Percentiles rank a stretch among this genome's conserved stretches.
Evolutionary conservation across 2,113 vertebrate species (phyloP).

Genomic region (Corynorhinus townsendii): DNA sequence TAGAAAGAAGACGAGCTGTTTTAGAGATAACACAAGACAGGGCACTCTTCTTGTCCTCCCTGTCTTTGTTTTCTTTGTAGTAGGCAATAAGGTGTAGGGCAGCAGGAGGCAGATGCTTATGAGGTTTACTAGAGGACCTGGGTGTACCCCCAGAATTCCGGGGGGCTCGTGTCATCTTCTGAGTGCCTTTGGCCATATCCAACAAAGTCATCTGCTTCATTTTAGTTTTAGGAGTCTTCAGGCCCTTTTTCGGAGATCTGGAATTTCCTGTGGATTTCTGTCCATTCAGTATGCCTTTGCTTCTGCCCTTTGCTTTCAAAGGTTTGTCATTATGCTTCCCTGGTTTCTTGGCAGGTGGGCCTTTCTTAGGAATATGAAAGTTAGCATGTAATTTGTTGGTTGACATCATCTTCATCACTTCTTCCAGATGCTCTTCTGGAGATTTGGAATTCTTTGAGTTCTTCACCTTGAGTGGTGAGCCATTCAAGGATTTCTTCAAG

Average conservation of each 20-base stretch:
- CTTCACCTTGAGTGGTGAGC: conserved; percentile 92
- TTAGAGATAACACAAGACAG: conserved; percentile 93
- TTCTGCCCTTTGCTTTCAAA: conserved; percentile 82
- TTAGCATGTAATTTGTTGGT: conserved; percentile 78
- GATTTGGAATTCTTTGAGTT: conserved; percentile 89
- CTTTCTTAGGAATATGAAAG: conserved; percentile 82
- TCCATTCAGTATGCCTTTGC: conserved; percentile 85
- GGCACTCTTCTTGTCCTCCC: conserved; percentile 92
- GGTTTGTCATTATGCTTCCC: conserved; percentile 77
- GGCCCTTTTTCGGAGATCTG: conserved; percentile 88
- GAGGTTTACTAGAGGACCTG: conserved; percentile 85
- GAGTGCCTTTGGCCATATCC: conserved; percentile 91
- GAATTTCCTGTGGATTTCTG: conserved; percentile 84
- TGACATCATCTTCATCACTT: conserved; percentile 83
- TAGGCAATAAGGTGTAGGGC: conserved; percentile 95
- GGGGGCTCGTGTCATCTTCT: conserved; percentile 83
- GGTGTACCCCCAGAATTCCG: conserved; percentile 82
- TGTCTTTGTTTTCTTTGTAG: conserved; percentile 94
- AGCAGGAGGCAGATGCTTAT: conserved; percentile 92
- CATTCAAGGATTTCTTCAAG: conserved; percentile 89
- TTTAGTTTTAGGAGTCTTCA: conserved; percentile 89
- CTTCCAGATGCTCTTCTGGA: conserved; percentile 84
- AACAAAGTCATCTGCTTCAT: conserved; percentile 98
- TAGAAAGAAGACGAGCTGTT: conserved; percentile 90
- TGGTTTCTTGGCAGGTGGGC: conserved; percentile 63